Percentiles rank a stretch among this genome's conserved stretches.
These are phyloP conservation scores for Cephus rjabovi DNA, from an alignment of 2,888 invertebrate genomes.

Conservation along the genomic window DNA sequence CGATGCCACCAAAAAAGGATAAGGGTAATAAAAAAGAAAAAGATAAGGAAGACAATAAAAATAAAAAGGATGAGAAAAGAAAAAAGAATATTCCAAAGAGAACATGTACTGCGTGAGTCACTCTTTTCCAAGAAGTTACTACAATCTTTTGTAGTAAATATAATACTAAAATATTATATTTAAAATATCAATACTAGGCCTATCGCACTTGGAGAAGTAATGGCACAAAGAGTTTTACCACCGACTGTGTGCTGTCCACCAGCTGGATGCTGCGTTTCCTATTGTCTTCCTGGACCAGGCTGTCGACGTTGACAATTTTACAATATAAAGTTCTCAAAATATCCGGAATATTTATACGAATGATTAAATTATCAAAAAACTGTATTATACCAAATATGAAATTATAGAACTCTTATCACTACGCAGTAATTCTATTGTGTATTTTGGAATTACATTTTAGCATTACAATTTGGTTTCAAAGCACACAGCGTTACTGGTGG, in stretches of 20 bases:
- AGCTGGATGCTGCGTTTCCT: slow-evolving; percentile 15
- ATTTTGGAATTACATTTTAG: background rate
- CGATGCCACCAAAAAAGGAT: background rate
- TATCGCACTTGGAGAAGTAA: slow-evolving; percentile 13
- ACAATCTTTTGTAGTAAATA: background rate
- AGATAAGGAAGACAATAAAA: background rate
- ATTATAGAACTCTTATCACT: background rate
- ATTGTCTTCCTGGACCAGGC: slow-evolving; percentile 26
- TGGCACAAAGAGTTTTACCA: slow-evolving; percentile 25
- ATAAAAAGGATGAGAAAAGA: background rate
- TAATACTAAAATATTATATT: background rate
- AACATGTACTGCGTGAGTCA: background rate
- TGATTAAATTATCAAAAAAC: background rate
- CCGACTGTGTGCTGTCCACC: slow-evolving; percentile 26
- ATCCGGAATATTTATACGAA: background rate
- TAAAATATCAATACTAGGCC: background rate
- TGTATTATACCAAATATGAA: background rate
- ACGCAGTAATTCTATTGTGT: background rate
- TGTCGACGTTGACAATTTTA: slow-evolving; percentile 20
- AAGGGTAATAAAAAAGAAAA: background rate
- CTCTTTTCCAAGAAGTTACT: background rate
- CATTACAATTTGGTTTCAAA: background rate
- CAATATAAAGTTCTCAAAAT: background rate
- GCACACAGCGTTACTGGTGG: background rate
- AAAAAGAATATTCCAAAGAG: background rate